phyloP scores from a whole-genome alignment of 2,113 vertebrate species.

The Bungarus multicinctus region DNA sequence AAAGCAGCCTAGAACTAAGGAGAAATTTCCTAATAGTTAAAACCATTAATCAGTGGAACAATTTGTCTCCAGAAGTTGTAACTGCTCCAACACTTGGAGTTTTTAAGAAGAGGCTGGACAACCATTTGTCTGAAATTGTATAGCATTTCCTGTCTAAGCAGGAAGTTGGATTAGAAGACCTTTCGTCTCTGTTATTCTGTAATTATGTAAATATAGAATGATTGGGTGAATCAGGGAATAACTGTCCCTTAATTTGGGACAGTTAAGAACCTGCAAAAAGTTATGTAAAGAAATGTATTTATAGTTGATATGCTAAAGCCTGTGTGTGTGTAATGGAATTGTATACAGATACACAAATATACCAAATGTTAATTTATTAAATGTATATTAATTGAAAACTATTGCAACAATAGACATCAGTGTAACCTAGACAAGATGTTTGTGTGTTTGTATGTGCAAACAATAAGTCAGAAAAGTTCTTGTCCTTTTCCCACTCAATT shows the following conservation, averaged over 20 bases:
- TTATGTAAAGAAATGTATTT: not conserved
- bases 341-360: not conserved
- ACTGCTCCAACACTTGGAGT: not conserved
- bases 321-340: not conserved
- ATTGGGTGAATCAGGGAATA: not conserved
- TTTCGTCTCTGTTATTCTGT: not conserved
- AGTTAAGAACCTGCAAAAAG: not conserved
- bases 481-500: not conserved
- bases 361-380: not conserved
- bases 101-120: not conserved
- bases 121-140: not conserved
- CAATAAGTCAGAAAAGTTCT: not conserved
- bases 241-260: not conserved
- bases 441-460: not conserved
- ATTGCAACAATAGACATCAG: not conserved
- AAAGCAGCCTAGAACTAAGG: not conserved
- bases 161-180: not conserved
- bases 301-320: not conserved
- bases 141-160: not conserved
- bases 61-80: not conserved
- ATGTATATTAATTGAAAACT: not conserved
- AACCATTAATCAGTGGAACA: not conserved
- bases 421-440: not conserved
- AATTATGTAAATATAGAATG: not conserved
- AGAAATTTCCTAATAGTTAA: not conserved